Evolutionary conservation across 2,797 vertebrate species (phyloP).

Genomic region (Phrynocephalus forsythii): DNA sequence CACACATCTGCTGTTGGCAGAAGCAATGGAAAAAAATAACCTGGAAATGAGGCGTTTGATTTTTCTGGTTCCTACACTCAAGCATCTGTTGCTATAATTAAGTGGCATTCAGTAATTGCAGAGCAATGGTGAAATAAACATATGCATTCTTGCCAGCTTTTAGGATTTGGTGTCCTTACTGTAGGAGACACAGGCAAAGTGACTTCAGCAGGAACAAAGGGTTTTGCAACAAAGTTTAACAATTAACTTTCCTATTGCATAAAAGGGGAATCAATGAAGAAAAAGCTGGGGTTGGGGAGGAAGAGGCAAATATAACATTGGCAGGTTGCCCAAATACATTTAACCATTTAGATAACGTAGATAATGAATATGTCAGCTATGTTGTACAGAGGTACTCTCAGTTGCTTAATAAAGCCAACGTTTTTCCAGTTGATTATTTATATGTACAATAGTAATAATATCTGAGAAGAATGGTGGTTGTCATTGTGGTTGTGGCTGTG

Average conservation of each 20-base stretch:
- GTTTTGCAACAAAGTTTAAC: conserved; percentile 77
- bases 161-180: conserved; percentile 88
- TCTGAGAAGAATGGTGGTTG: conserved; percentile 24
- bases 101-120: conserved; percentile 99
- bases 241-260: conserved; percentile 73
- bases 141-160: conserved; percentile 93
- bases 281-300: conserved; percentile 40
- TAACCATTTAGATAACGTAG: conserved; percentile 10
- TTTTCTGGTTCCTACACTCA: conserved; percentile 95
- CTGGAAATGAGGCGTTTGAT: conserved; percentile 97
- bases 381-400: conserved; percentile 41
- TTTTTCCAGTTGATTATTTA: conserved; percentile 51
- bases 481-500: conserved; percentile 20
- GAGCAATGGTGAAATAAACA: conserved; percentile 99
- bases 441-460: conserved; percentile 11
- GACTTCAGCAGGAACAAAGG: conserved; percentile 83
- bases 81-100: conserved; percentile 99
- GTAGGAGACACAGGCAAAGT: conserved; percentile 81
- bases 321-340: not conserved
- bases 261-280: conserved; percentile 52
- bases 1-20: conserved; percentile 99
- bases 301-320: conserved; percentile 22
- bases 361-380: conserved; percentile 38
- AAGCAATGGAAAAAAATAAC: conserved; percentile 97
- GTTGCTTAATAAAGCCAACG: conserved; percentile 37